These are phyloP conservation scores for Thermophis baileyi DNA, from an alignment of 2,113 vertebrate species.

Conservation along the genomic window DNA sequence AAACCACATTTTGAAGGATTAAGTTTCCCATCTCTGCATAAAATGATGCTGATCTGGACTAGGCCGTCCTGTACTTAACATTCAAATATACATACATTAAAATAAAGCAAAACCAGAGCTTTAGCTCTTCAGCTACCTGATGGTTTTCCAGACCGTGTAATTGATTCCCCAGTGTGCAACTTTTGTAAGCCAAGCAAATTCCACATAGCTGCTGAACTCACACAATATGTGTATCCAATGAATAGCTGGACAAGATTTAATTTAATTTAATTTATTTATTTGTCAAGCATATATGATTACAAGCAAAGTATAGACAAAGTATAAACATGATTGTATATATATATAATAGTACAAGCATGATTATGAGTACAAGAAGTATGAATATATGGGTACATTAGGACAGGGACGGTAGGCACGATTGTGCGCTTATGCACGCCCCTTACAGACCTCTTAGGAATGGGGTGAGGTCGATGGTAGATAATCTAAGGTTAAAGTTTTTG, in stretches of 20 bases:
- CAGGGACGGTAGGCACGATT: too few relatives aligned
- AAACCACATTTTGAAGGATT: neutral
- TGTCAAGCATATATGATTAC: too few relatives aligned
- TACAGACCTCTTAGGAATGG: too few relatives aligned
- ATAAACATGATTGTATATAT: too few relatives aligned
- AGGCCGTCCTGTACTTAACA: neutral
- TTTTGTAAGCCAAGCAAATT: neutral
- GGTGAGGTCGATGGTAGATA: too few relatives aligned
- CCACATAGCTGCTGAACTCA: neutral
- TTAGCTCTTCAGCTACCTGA: neutral
- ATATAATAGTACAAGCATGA: too few relatives aligned
- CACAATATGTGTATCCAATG: neutral
- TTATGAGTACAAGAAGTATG: too few relatives aligned
- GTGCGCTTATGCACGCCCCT: too few relatives aligned
- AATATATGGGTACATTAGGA: too few relatives aligned
- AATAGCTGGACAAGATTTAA: neutral
- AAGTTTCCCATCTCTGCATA: neutral
- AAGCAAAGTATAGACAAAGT: too few relatives aligned
- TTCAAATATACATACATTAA: neutral
- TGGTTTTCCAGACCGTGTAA: neutral
- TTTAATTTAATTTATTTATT: too few relatives aligned
- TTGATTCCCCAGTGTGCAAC: neutral
- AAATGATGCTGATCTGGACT: neutral
- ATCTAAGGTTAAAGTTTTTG: too few relatives aligned
- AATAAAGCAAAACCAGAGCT: neutral